Evolutionary conservation across 1,140 invertebrate species (phyloP).

Genomic region (Drosophila simulans): DNA sequence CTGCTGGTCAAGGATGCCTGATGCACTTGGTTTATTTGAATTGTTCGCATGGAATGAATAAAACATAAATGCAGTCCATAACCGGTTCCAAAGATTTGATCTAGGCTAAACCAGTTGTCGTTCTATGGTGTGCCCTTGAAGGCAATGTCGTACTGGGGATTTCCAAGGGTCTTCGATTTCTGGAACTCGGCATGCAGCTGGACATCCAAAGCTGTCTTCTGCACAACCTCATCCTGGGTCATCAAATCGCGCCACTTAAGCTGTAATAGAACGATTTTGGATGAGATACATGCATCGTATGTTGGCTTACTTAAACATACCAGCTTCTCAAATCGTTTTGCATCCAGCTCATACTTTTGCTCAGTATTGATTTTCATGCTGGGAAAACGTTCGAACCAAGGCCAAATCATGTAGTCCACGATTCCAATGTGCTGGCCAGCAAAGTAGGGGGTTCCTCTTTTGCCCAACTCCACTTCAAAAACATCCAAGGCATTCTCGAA

Average conservation of each 20-base stretch:
- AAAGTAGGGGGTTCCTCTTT: constrained; percentile 87
- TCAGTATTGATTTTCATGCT: constrained; percentile 59
- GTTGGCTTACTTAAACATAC: background rate
- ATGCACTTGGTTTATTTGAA: constrained; percentile 31
- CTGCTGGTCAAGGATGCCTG: constrained; percentile 65
- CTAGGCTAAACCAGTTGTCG: background rate
- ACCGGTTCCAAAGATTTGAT: background rate
- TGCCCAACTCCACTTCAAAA: constrained; percentile 88
- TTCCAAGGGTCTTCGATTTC: constrained; percentile 86
- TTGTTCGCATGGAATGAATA: constrained; percentile 47
- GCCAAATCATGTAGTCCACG: constrained; percentile 96
- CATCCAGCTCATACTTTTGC: constrained; percentile 65
- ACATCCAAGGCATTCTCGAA: constrained; percentile 86
- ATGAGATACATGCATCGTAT: background rate
- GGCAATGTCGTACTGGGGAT: constrained; percentile 89
- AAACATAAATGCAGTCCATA: constrained; percentile 21
- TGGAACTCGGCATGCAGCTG: constrained; percentile 90
- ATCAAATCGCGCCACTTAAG: constrained; percentile 88
- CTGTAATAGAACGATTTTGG: background rate
- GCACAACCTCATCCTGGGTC: constrained; percentile 89
- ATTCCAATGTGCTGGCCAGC: constrained; percentile 90
- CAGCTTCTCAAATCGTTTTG: constrained; percentile 72
- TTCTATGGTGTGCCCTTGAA: constrained; percentile 34
- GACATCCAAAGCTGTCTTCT: constrained; percentile 87
- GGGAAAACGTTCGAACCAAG: constrained; percentile 90